Base-by-base conservation (phyloP, 64 coral and sea anemone species). In the Montipora foliosa region DNA sequence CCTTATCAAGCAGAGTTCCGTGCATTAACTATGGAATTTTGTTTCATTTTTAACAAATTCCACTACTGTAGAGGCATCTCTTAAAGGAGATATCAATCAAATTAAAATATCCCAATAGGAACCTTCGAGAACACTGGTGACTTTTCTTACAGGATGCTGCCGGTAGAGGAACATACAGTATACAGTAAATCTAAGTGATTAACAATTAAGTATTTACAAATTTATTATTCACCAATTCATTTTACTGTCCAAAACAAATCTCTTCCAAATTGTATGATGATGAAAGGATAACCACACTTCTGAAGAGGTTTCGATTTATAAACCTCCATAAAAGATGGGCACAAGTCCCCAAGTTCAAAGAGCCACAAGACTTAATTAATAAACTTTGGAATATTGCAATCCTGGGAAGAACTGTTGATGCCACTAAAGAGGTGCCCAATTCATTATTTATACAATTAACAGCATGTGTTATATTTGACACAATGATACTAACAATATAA, bases 131-230 rank as follows among this genome's bases (percentile, higher is more conserved):
- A 16, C 14, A 12, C 14, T 14, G 9, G 68, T 2, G 21, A 21
- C 19, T 21, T 6, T 71, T 71, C 21, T 71, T 71, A 71, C 4
- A 71, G 5, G 68, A 71, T 24, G 0, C 68, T 7, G 5, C 19
- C 68, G 6, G 8, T 5, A 71, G 21, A 71, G 5, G 21, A 71
- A 71, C 8, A 71, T 71, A 71, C 68, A 71, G 1, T 24, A 71
- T 24, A 11, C 68, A 22, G 5, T 8, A 71, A 8, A 85, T 68
- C n/a, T 22, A 8, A 12, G 6, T 86, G 37, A 71, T 86, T 86
- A 86, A 86, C 70, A 86, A 86, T 72, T 51, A 50, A 86, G 66
- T 86, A 52, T 86, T 86, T 86, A 50, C 44, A 6, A 86, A 70
- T 86, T 6, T 72, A 59, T 72, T 11, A 86, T 46, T 68, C 44